Evolutionary conservation across 2,797 vertebrate genomes (phyloP), one percentile per base, ranked within the genome.

Genomic region (Gorsachius magnificus): DNA sequence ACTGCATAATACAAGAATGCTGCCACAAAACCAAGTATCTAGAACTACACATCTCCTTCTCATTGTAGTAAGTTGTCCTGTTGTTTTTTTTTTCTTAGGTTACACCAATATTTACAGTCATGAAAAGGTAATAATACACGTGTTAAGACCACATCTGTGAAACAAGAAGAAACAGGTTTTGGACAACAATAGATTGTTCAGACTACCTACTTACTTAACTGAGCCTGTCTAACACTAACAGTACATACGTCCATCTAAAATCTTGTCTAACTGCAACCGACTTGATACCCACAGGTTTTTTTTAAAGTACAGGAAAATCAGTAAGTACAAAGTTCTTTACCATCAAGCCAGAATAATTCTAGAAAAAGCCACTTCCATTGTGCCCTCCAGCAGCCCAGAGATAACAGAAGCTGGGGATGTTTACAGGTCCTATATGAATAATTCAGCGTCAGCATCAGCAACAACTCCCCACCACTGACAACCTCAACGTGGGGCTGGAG

Each of bases 401-500:
- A 50, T 69, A 76, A 82, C 74, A 91, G 88, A 54, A 70, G 76
- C 84, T 68, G 57, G 82, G 72, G 84, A 72, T 90, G 84, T 94
- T 91, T 86, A 89, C 65, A 60, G 82, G 75, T 93, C 95, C 89
- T n/a, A 50, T 56, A 79, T 33, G 75, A 88, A 89, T 90, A 94
- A 83, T 63, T 89, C 87, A 76, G 86, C 51, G 50, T 74, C 90
- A 90, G 89, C 78, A 91, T 41, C 94, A 91, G 66, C 86, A 93
- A 14, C 92, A 78, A 12, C 74, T 66, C 69, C 53, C 43, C 86
- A 43, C 54, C 65, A 38, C 36, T 60, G 83, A 68, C 71, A 92
- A 17, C 21, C 74, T 46, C 72, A 56, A 2, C 26, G 35, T 6
- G 57, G 41, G 41, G 58, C 50, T 11, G 50, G n/a, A 28, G 74